Base-by-base conservation (phyloP, 2,888 invertebrate species). In the Chaitophorus viminalis region DNA sequence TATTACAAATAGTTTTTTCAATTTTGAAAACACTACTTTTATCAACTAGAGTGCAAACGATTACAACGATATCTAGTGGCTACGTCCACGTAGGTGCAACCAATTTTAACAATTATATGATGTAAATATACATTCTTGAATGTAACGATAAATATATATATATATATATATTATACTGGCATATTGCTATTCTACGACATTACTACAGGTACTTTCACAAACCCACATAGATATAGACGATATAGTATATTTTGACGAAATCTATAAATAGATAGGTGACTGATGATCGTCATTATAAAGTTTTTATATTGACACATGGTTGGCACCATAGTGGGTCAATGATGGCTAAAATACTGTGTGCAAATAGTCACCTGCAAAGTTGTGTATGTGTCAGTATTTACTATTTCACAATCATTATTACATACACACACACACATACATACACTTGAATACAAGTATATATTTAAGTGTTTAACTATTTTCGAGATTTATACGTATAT, bases 261-360 rank as follows among this genome's bases (percentile, higher is more conserved):
- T 74, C 60, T 87, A 87, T 87, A 79, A 79, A 87, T 87, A 87
- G 79, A 46, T 1, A 87, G 74, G 79, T 18, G 31, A 36, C 70
- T 78, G 72, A 54, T 11, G 72, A 60, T 4, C 25, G 86, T n/a
- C 79, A 46, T 65, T 60, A 29, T 60, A 70, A 14, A 82, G 29
- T 52, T 85, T 85, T 85, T 36, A 39, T 76, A 84, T 84, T 33
- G 76, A 84, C 84, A 84, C 65, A 14, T 54, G 29, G 75, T 39
- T 84, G 75, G 60, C 39, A 39, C 29, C 68, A 31, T 68, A 84
- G 76, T 75, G 75, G 83, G 82, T 75, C 83, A 83, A 60, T 75
- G 60, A 75, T 75, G 76, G 75, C 76, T 84, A 76, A 84, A 76
- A 84, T 76, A 84, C 76, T 46, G 18, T 31, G 21, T 39, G 36